Conservation (phyloP, 2,797 vertebrate genomes). For the Tangara arthus region DNA sequence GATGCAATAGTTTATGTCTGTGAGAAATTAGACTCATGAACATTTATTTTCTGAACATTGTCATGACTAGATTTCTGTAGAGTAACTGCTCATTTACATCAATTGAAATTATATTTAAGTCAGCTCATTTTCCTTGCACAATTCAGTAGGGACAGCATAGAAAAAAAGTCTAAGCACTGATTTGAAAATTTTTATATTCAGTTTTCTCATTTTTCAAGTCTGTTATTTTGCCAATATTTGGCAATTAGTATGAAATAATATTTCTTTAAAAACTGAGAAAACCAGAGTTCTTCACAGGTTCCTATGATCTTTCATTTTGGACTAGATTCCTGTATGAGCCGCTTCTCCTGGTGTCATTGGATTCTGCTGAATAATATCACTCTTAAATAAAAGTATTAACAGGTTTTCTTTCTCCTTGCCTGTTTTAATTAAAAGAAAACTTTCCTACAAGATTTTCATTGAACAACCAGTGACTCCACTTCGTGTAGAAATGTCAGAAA, state of each 20-base stretch:
- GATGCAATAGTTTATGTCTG: background rate
- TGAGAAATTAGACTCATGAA: background rate
- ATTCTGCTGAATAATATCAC: background rate
- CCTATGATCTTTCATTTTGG: rapidly evolving
- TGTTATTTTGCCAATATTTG: background rate
- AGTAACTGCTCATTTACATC: background rate
- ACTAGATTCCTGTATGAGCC: background rate
- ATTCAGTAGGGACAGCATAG: background rate
- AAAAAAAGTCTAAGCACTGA: background rate
- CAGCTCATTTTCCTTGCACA: background rate
- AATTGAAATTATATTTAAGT: background rate
- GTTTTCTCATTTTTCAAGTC: background rate
- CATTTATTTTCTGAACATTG: background rate
- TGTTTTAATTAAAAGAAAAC: background rate
- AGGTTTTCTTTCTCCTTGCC: background rate
- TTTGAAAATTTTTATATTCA: background rate
- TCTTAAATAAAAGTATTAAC: background rate
- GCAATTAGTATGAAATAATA: background rate
- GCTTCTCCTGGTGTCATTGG: background rate
- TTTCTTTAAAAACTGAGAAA: background rate
- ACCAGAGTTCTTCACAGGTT: background rate
- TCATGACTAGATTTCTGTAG: background rate
- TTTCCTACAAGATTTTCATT: background rate
- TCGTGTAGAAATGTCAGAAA: background rate
- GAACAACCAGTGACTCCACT: background rate